phyloP scores from a whole-genome alignment of 2,797 vertebrate species.

The Schizopygopsis pylzovi region DNA sequence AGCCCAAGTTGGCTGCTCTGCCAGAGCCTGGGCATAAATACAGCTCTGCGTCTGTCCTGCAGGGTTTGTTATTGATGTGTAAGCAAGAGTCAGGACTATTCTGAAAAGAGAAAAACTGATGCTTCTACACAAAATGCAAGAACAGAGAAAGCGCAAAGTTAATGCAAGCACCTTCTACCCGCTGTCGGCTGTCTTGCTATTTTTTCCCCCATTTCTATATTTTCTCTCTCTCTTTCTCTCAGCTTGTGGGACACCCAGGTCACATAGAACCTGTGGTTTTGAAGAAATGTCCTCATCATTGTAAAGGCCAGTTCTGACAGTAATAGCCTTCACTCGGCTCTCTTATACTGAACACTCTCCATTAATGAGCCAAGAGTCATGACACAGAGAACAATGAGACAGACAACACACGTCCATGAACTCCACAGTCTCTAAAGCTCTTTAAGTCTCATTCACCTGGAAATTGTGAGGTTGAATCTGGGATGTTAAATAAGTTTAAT shows the following conservation, averaged over 20 bases:
- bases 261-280: not conserved
- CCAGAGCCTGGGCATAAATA: constrained; percentile 23
- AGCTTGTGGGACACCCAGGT: constrained; percentile 5
- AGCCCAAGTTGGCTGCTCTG: constrained; percentile 19
- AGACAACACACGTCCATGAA: constrained; percentile 19
- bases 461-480: not conserved
- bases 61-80: constrained; percentile 15
- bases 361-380: constrained; percentile 31
- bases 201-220: not conserved
- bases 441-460: not conserved
- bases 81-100: constrained; percentile 13
- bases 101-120: not conserved
- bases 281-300: constrained; percentile 6
- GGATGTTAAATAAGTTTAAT: not conserved
- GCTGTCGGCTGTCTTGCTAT: not conserved
- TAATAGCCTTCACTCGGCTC: constrained; percentile 1
- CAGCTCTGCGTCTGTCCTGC: constrained; percentile 6
- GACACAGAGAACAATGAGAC: not conserved
- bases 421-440: not conserved
- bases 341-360: constrained; percentile 10
- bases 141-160: not conserved
- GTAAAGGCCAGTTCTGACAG: constrained; percentile 34
- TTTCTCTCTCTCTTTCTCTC: not conserved
- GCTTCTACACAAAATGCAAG: not conserved
- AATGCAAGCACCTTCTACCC: not conserved